Conservation (phyloP, 2,888 invertebrate genomes). For the Slavum lentiscoides region DNA sequence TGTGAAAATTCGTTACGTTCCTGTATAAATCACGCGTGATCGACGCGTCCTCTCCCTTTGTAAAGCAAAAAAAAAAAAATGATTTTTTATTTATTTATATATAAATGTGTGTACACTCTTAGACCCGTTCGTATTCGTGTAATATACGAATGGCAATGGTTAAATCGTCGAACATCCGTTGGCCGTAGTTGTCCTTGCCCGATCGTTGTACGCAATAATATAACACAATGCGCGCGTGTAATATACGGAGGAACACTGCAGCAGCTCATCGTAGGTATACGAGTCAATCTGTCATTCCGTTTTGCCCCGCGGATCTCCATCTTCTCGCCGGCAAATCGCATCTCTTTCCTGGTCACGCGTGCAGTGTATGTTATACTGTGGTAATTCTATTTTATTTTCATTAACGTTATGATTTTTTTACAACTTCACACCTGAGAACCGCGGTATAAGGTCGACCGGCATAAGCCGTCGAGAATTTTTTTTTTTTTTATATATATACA, state of each 20-base stretch:
- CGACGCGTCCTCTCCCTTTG: background rate
- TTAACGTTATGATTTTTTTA: constrained; percentile 40
- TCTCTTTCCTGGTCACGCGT: constrained; percentile 29
- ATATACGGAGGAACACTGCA: constrained; percentile 25
- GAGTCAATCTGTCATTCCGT: constrained; percentile 39
- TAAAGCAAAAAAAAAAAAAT: background rate
- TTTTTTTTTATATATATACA: background rate
- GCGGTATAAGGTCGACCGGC: constrained; percentile 8
- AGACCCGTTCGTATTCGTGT: background rate
- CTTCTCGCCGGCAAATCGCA: constrained; percentile 11
- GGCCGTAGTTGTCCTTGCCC: constrained; percentile 31
- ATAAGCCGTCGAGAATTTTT: constrained; percentile 8
- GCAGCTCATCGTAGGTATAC: background rate
- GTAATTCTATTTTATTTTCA: constrained; percentile 47
- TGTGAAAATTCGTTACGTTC: background rate
- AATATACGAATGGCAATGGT: constrained; percentile 15
- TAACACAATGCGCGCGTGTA: no score
- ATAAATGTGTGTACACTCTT: background rate
- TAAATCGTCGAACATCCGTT: constrained; percentile 9
- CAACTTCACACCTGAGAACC: constrained; percentile 36
- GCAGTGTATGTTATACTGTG: constrained; percentile 6
- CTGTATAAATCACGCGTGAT: background rate
- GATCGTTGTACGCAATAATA: background rate
- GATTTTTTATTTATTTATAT: background rate
- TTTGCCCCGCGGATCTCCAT: constrained; percentile 25